Evolutionary conservation across 2,888 invertebrate genomes (phyloP), one percentile per base, ranked within the genome.

Genomic region (Apamea anceps): DNA sequence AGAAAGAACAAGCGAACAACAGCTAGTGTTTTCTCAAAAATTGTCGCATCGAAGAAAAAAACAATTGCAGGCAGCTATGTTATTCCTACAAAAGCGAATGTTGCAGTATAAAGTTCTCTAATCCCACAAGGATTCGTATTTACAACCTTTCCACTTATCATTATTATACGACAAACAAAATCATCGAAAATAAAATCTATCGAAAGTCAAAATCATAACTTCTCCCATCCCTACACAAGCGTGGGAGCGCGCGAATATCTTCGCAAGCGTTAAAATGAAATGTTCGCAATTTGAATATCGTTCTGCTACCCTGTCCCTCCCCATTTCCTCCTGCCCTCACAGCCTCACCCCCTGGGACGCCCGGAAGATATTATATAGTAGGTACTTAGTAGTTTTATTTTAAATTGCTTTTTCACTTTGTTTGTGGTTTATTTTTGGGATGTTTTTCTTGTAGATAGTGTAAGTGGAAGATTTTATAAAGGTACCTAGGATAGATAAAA

Each of bases 261-360:
- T 96, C 94, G 96, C 95, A 96, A 96, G 96, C 96, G 96, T 96
- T 96, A 96, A 96, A 97, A 96, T 96, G 96, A 97, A 97, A 97
- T 97, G 97, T 96, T 96, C 96, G 96, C 96, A 95, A 96, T 96
- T 97, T 97, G 96, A 96, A 97, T 97, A 96, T 95, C 95, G 93
- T 93, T 92, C 92, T 92, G 89, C 86, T 91, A 89, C 86, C 89
- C 83, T 83, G 63, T 89, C 77, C 83, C 81, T n/a, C 79, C 72
- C 72, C 60, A 65, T 66, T 70, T 57, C 72, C 73, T 6, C 18
- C 48, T 28, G 4, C 77, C 60, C 81, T 54, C 65, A 67, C 75
- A 77, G 60, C 81, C 80, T 72, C 74, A 68, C 74, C 72, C 81
- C 86, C 79, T 54, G 54, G 62, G 32, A 57, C 81, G 68, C 66